A percentile compares a stretch with the other conserved stretches of the same genome.
Evolutionary conservation across 2,113 vertebrate genomes (phyloP).

Genomic region (Manacus vitellinus): DNA sequence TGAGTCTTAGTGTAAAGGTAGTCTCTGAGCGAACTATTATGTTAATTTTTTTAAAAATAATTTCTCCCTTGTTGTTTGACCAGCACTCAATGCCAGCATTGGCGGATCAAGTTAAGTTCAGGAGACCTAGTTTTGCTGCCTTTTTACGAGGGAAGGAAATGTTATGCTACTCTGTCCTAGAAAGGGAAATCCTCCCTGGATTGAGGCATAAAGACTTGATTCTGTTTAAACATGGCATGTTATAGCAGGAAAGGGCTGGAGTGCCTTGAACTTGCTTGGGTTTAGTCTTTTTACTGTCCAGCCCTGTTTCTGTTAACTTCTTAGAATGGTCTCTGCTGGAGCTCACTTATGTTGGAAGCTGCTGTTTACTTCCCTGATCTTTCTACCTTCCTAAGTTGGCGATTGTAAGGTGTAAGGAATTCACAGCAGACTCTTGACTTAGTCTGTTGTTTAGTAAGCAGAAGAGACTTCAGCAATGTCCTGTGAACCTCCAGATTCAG

Average conservation of each 20-base stretch:
- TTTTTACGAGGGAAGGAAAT: conserved; percentile 38
- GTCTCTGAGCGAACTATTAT: background rate
- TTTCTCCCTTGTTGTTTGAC: background rate
- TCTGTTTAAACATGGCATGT: background rate
- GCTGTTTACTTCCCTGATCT: background rate
- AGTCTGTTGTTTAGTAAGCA: background rate
- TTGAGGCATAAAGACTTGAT: background rate
- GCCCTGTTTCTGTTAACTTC: background rate
- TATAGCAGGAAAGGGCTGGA: background rate
- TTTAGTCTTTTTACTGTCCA: background rate
- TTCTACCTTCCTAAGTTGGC: rapidly evolving
- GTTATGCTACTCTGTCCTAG: conserved; percentile 3
- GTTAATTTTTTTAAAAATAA: background rate
- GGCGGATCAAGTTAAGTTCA: conserved; percentile 8
- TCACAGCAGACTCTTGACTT: background rate
- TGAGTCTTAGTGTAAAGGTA: background rate
- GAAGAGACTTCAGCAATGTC: background rate
- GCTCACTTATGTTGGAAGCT: background rate
- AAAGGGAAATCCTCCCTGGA: conserved; percentile 54
- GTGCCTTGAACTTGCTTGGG: background rate
- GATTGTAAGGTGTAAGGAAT: background rate
- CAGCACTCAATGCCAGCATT: background rate
- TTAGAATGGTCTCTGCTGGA: background rate
- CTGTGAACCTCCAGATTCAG: background rate
- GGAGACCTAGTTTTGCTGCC: conserved; percentile 27